These are phyloP conservation scores for Tragelaphus scriptus DNA, from an alignment of 2,113 vertebrate genomes.

Conservation along the genomic window DNA sequence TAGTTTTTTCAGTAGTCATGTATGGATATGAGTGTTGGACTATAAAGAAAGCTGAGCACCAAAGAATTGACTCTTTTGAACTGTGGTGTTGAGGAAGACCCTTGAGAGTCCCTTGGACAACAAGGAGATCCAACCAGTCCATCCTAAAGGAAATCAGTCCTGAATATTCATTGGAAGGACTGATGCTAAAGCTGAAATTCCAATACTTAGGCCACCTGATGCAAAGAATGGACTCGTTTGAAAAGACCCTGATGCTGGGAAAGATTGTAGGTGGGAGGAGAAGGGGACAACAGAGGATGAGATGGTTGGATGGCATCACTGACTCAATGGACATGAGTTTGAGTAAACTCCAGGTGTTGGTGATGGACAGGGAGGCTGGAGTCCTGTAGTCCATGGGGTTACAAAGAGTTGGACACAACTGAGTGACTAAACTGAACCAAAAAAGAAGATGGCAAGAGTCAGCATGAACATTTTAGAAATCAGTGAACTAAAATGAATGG, in stretches of 20 bases:
- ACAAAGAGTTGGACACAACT: fast-evolving
- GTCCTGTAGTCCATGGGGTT: background rate
- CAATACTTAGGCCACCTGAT: background rate
- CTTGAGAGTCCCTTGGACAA: background rate
- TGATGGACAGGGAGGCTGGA: background rate
- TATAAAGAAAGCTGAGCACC: background rate
- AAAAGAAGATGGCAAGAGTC: background rate
- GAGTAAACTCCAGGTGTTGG: background rate
- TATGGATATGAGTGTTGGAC: background rate
- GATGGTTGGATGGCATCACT: background rate
- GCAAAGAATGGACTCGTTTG: fast-evolving
- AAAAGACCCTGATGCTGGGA: background rate
- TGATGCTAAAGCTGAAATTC: background rate
- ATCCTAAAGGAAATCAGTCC: background rate
- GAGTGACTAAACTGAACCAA: background rate
- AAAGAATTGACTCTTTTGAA: background rate
- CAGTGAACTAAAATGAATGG: background rate
- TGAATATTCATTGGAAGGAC: background rate
- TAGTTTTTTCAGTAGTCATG: background rate
- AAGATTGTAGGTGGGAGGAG: background rate
- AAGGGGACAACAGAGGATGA: background rate
- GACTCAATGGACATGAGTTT: background rate
- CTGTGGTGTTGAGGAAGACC: background rate
- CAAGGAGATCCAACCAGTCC: background rate
- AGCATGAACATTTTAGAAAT: background rate